phyloP scores from a whole-genome alignment of 2,113 vertebrate species.

The Urocynchramus pylzowi region DNA sequence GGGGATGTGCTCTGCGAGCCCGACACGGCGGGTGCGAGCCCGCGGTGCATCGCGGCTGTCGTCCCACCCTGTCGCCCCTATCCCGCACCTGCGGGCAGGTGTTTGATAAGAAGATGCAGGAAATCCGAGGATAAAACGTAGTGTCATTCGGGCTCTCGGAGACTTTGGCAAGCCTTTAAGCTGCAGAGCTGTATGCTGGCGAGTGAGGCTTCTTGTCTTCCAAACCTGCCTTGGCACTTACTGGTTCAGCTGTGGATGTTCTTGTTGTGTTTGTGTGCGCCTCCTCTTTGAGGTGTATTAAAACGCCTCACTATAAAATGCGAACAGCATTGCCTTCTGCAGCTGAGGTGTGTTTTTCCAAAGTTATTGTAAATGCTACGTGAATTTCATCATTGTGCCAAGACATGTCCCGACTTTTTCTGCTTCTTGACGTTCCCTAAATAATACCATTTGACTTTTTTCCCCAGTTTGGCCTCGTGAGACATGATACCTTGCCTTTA shows the following conservation, averaged over 20 bases:
- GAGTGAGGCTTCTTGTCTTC: neutral
- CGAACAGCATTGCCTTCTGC: neutral
- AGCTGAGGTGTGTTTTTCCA: neutral
- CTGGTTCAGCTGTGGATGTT: neutral
- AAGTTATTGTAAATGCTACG: accelerated
- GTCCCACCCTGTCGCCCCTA: accelerated
- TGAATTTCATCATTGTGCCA: accelerated
- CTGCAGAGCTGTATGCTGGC: neutral
- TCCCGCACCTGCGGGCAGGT: neutral
- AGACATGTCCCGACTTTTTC: neutral
- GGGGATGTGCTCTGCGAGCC: neutral
- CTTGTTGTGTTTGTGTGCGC: accelerated
- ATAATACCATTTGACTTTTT: neutral
- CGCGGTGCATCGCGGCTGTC: accelerated
- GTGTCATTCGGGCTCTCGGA: neutral
- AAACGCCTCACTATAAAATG: accelerated
- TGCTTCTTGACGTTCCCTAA: neutral
- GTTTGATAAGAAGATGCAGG: neutral
- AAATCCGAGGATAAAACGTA: neutral
- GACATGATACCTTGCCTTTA: neutral
- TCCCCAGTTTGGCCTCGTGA: neutral
- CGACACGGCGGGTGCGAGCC: neutral
- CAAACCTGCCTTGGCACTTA: neutral
- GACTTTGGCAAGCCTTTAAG: neutral
- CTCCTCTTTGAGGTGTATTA: neutral